Percentiles rank a stretch among this genome's conserved stretches.
These are phyloP conservation scores for Etheostoma nigrum DNA, from an alignment of 2,797 vertebrate species.

Conservation along the genomic window DNA sequence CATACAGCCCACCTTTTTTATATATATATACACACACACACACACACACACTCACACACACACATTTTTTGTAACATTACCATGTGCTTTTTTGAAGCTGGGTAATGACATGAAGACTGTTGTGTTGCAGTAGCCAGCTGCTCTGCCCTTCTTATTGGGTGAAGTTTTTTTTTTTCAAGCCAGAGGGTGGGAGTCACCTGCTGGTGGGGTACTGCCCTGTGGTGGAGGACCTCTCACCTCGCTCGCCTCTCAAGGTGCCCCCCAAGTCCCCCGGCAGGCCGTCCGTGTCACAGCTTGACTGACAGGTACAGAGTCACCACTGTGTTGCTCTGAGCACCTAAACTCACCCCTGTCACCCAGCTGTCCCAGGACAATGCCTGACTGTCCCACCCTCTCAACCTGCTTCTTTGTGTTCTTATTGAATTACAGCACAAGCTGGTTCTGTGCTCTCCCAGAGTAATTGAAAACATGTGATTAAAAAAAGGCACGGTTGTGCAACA, in stretches of 20 bases:
- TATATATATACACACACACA: too few species aligned
- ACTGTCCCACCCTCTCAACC: constrained; percentile 48
- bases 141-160: constrained; percentile 38
- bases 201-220: constrained; percentile 36
- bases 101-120: neutral
- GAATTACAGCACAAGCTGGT: constrained; percentile 76
- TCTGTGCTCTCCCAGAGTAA: constrained; percentile 67
- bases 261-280: constrained; percentile 42
- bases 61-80: neutral
- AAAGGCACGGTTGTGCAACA: constrained; percentile 60
- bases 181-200: constrained; percentile 36
- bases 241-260: constrained; percentile 25
- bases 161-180: constrained; percentile 24
- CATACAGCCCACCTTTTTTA: too few species aligned
- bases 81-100: neutral
- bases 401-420: constrained; percentile 76
- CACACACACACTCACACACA: too few species aligned
- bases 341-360: constrained; percentile 80
- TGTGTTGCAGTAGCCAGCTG: constrained; percentile 51
- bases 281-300: constrained; percentile 75
- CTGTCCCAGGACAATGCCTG: constrained; percentile 73
- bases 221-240: constrained; percentile 71
- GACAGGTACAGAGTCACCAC: constrained; percentile 81
- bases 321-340: constrained; percentile 55
- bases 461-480: constrained; percentile 80